These are phyloP conservation scores for Molossus alvarezi DNA, from an alignment of 2,797 vertebrate genomes.

Conservation along the genomic window DNA sequence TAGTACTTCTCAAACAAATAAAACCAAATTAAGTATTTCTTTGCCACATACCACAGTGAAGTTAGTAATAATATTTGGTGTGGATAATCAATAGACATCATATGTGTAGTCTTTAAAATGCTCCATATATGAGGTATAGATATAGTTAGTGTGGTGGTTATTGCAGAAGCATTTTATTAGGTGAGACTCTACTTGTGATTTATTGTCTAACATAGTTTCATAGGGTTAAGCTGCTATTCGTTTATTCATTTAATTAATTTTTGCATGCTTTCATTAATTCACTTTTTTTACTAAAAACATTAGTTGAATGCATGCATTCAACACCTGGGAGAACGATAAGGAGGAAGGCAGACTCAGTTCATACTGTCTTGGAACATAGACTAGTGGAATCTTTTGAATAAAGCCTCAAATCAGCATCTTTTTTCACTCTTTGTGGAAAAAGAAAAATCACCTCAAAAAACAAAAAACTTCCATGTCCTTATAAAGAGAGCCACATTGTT, in stretches of 20 bases:
- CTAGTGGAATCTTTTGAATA: slow-evolving; percentile 77
- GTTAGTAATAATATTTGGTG: slow-evolving; percentile 60
- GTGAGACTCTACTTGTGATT: slow-evolving; percentile 1
- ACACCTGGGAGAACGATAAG: background rate
- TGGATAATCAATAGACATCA: slow-evolving; percentile 27
- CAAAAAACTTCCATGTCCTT: slow-evolving; percentile 72
- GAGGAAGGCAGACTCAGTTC: slow-evolving; percentile 23
- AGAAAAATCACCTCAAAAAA: background rate
- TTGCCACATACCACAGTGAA: background rate
- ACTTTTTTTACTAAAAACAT: slow-evolving; percentile 33
- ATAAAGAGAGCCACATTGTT: slow-evolving; percentile 78
- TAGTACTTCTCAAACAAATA: slow-evolving; percentile 5
- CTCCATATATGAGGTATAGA: background rate
- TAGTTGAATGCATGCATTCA: slow-evolving; percentile 48
- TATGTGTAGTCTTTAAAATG: slow-evolving; percentile 9
- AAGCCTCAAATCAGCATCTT: slow-evolving; percentile 65
- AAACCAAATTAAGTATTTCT: slow-evolving; percentile 57
- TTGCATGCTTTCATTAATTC: slow-evolving; percentile 49
- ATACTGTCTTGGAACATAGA: slow-evolving; percentile 59
- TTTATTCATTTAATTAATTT: slow-evolving; percentile 58
- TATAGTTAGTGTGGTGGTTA: slow-evolving; percentile 27
- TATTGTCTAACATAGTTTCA: slow-evolving; percentile 41
- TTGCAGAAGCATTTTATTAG: slow-evolving; percentile 38
- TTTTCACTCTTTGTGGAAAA: slow-evolving; percentile 64
- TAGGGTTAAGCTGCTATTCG: background rate